Percentiles rank a stretch among this genome's conserved stretches.
Evolutionary conservation across 2,888 invertebrate species (phyloP).

Genomic region (Drosophila suboccidentalis): DNA sequence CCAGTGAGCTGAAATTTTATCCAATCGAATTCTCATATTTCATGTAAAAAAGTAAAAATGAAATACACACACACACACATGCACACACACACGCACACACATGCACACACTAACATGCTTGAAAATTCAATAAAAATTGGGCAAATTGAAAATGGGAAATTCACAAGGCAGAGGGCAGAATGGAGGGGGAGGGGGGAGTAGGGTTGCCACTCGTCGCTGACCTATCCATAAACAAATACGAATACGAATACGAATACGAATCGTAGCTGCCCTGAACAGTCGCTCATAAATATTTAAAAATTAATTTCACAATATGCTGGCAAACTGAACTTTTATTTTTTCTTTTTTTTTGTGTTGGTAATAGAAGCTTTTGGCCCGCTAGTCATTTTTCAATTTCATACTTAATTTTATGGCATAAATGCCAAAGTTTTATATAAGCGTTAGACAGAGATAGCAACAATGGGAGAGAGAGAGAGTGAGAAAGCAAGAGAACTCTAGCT

Average conservation of each 20-base stretch:
- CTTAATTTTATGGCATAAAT: slow-evolving; percentile 80
- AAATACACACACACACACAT: slow-evolving; percentile 30
- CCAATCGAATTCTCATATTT: slow-evolving; percentile 56
- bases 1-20: slow-evolving; percentile 50
- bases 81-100: slow-evolving; percentile 19
- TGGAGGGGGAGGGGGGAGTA: not conserved
- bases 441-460: slow-evolving; percentile 1
- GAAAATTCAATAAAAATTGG: slow-evolving; percentile 78
- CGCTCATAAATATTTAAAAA: slow-evolving; percentile 84
- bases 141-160: slow-evolving; percentile 71
- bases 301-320: slow-evolving; percentile 82
- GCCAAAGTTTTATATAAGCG: slow-evolving; percentile 64
- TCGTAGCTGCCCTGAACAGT: slow-evolving; percentile 47
- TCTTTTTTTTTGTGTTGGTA: slow-evolving; percentile 14
- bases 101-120: slow-evolving; percentile 33
- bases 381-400: slow-evolving; percentile 81
- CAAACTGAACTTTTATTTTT: slow-evolving; percentile 21
- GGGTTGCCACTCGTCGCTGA: slow-evolving; percentile 4
- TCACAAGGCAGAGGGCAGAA: not conserved
- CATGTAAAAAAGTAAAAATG: slow-evolving; percentile 57
- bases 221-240: slow-evolving; percentile 59
- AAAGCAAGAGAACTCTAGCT: slow-evolving; percentile 23
- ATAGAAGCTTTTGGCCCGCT: slow-evolving; percentile 37
- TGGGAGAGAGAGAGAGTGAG: slow-evolving; percentile 11
- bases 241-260: slow-evolving; percentile 38